phyloP scores from a whole-genome alignment of 2,113 vertebrate genomes.

The Cepphus grylle region DNA sequence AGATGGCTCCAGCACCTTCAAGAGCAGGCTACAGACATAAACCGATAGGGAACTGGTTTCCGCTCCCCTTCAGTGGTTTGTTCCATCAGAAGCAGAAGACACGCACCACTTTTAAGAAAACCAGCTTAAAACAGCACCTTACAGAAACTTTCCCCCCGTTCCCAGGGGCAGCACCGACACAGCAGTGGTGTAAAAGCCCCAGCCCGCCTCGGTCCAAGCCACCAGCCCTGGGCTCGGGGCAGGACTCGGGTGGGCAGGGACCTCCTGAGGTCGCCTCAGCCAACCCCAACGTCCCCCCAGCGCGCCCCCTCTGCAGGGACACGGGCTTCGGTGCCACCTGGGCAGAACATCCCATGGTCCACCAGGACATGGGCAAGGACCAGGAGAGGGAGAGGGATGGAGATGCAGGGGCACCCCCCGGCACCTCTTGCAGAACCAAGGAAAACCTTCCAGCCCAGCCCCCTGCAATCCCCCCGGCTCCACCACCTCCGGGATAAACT shows the following conservation, averaged over 20 bases:
- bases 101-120: not conserved
- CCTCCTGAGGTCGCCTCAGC: not conserved
- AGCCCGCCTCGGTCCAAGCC: not conserved
- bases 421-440: not conserved
- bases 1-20: not conserved
- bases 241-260: not conserved
- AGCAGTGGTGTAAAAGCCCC: not conserved
- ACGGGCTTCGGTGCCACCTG: accelerated
- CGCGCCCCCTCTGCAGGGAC: not conserved
- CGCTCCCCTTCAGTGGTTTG: not conserved
- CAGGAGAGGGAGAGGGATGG: not conserved
- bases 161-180: accelerated
- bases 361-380: accelerated
- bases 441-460: not conserved
- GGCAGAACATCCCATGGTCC: not conserved
- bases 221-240: not conserved
- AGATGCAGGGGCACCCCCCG: not conserved
- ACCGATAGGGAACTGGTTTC: not conserved
- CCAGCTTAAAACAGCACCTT: not conserved
- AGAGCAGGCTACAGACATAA: not conserved
- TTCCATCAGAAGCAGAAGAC: not conserved
- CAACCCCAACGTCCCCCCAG: not conserved
- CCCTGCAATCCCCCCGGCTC: not conserved
- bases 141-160: not conserved
- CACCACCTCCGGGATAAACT: not conserved